Evolutionary conservation across 1,140 invertebrate species (phyloP).

Genomic region (Trachymyrmex cornetzi): DNA sequence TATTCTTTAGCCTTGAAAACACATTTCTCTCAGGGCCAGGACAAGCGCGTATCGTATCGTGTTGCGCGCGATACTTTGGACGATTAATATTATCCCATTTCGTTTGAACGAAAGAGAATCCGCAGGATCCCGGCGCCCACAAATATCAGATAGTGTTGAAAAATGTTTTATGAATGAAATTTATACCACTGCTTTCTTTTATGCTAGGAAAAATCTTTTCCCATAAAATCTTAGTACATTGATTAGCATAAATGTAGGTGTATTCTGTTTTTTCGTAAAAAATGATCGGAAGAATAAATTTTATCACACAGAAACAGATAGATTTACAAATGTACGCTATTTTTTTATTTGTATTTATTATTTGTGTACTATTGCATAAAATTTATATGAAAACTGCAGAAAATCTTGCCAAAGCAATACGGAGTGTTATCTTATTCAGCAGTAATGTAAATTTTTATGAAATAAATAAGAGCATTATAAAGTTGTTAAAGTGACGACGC

Average conservation of each 20-base stretch:
- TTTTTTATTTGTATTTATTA: too few species aligned
- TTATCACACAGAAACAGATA: not conserved
- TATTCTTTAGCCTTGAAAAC: constrained; percentile 50
- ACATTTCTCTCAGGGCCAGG: constrained; percentile 47
- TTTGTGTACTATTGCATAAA: not conserved
- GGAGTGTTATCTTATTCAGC: not conserved
- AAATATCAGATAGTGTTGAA: constrained; percentile 32
- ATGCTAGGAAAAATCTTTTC: not conserved
- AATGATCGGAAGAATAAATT: not conserved
- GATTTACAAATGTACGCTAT: not conserved
- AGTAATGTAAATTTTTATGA: not conserved
- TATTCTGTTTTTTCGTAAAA: constrained; percentile 1
- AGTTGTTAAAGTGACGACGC: not conserved
- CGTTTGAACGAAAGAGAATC: not conserved
- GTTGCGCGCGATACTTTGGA: constrained; percentile 31
- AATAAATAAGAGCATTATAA: not conserved
- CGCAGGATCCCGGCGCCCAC: constrained; percentile 18
- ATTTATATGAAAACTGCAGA: not conserved
- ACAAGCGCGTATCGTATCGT: constrained; percentile 25
- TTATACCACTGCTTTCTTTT: not conserved
- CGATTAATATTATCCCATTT: constrained; percentile 49
- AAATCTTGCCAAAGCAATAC: not conserved
- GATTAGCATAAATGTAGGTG: not conserved
- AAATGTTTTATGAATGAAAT: constrained; percentile 14
- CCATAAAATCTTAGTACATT: not conserved